A percentile compares a stretch with the other conserved stretches of the same genome.
Conservation (phyloP, 1,140 invertebrate genomes). For the Bombus waltoni region DNA sequence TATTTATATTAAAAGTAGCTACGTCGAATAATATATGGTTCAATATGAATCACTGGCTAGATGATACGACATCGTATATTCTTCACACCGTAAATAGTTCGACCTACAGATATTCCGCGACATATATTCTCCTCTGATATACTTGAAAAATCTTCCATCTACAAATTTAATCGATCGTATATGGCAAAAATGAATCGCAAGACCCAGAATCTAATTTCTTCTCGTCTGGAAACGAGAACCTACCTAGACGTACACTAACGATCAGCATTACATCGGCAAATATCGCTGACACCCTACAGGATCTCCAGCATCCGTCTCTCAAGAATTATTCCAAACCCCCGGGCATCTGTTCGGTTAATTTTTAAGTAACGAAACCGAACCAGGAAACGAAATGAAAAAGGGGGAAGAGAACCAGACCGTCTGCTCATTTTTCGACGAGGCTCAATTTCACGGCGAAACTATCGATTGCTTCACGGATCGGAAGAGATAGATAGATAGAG, state of each 20-base stretch:
- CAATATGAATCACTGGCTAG: too few relatives aligned
- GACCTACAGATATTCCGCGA: too few relatives aligned
- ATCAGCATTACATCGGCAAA: background rate
- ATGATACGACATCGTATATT: too few relatives aligned
- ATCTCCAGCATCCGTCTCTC: too few relatives aligned
- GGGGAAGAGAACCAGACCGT: background rate
- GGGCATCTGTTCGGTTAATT: slow-evolving; percentile 53
- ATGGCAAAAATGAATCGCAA: too few relatives aligned
- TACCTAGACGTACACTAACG: background rate
- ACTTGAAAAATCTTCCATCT: too few relatives aligned
- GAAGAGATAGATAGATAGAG: background rate
- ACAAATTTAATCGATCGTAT: too few relatives aligned
- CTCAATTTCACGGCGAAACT: slow-evolving; percentile 54
- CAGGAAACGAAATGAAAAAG: slow-evolving; percentile 11
- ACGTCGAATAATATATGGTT: too few relatives aligned
- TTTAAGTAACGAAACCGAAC: slow-evolving; percentile 49
- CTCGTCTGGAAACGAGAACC: background rate
- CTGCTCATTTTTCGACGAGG: slow-evolving; percentile 27
- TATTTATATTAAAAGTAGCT: too few relatives aligned
- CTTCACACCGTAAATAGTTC: too few relatives aligned
- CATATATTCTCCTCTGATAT: too few relatives aligned
- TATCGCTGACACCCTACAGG: background rate
- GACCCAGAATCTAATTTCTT: too few relatives aligned
- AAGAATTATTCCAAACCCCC: background rate
- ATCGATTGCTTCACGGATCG: slow-evolving; percentile 55